phyloP scores from a whole-genome alignment of 1,140 invertebrate species.

The Brachionus koreanus region DNA sequence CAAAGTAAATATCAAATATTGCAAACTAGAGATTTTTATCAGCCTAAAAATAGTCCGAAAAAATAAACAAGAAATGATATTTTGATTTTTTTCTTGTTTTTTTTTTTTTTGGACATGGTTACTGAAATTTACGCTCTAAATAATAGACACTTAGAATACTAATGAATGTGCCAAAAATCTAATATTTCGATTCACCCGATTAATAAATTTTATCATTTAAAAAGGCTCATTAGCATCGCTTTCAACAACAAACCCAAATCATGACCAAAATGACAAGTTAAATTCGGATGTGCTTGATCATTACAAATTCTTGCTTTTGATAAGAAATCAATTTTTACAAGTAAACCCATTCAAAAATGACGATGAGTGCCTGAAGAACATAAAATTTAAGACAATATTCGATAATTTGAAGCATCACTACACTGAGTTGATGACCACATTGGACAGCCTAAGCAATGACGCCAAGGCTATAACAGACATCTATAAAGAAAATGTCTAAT shows the following conservation, averaged over 20 bases:
- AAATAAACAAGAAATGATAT: neutral
- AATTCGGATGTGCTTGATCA: slow-evolving; percentile 44
- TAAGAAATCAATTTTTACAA: slow-evolving; percentile 42
- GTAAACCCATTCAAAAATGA: slow-evolving; percentile 41
- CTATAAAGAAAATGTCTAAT: slow-evolving; percentile 40
- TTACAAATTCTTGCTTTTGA: slow-evolving; percentile 37
- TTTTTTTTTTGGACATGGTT: neutral
- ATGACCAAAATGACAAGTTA: neutral
- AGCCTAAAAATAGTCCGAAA: neutral
- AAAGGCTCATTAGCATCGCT: neutral
- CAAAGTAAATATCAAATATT: neutral
- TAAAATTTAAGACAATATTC: slow-evolving; percentile 24
- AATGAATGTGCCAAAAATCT: neutral
- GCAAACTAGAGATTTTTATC: neutral
- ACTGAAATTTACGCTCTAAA: neutral
- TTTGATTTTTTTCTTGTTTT: neutral
- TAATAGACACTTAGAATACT: neutral
- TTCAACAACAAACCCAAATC: neutral
- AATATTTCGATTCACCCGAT: neutral
- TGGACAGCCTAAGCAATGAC: slow-evolving; percentile 22
- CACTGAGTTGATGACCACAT: slow-evolving; percentile 22
- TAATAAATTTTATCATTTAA: neutral
- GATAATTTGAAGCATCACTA: slow-evolving; percentile 40
- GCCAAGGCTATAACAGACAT: slow-evolving; percentile 27
- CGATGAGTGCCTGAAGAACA: slow-evolving; percentile 26